Evolutionary conservation across 2,113 vertebrate genomes (phyloP).

Genomic region (Grantiella picta): DNA sequence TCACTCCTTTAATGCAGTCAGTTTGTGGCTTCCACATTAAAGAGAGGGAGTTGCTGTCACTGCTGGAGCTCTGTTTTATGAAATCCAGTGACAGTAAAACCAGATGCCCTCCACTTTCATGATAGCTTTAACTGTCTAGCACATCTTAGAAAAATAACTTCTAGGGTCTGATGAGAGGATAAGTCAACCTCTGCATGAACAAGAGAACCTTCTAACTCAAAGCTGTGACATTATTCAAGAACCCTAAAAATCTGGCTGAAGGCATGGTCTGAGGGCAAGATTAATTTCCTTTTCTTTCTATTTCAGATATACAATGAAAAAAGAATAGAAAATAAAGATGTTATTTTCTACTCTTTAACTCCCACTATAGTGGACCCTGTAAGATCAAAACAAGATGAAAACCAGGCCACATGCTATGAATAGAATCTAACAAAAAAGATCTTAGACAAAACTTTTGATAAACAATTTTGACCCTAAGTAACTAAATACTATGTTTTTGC

Average conservation of each 20-base stretch:
- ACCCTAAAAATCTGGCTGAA: neutral
- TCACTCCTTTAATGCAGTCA: slow-evolving; percentile 39
- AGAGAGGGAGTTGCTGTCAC: neutral
- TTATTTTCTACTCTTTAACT: neutral
- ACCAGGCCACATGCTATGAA: neutral
- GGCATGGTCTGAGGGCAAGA: neutral
- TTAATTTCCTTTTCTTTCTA: neutral
- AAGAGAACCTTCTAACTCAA: slow-evolving; percentile 12
- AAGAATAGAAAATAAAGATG: neutral
- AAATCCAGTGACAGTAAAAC: slow-evolving; percentile 16
- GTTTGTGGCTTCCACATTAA: neutral
- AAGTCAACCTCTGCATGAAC: neutral
- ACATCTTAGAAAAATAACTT: slow-evolving; percentile 7
- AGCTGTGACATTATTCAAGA: neutral
- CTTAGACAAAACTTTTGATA: neutral
- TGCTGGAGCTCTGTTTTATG: slow-evolving; percentile 12
- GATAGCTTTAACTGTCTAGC: neutral
- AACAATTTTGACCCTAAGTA: neutral
- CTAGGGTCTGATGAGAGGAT: neutral
- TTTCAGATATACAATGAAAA: neutral
- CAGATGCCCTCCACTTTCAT: neutral
- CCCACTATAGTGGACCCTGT: neutral
- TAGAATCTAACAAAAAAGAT: neutral
- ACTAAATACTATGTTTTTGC: neutral
- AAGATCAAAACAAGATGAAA: slow-evolving; percentile 7